Conservation (phyloP, 64 coral and sea anemone species). For the Exaiptasia diaphana region DNA sequence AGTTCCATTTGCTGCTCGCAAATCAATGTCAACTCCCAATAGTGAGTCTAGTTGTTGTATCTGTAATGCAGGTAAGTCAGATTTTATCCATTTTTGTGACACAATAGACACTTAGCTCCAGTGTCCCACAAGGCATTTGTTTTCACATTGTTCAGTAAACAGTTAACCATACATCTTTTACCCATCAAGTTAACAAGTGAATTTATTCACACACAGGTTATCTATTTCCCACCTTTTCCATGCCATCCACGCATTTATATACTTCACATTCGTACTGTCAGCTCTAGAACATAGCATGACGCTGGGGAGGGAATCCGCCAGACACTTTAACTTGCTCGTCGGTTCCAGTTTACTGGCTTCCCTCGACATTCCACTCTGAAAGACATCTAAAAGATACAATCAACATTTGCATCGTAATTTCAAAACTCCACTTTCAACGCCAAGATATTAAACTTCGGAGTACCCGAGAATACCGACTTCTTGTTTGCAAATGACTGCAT, state of each 20-base stretch:
- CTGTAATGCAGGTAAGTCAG: not conserved
- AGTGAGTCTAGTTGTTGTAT: not conserved
- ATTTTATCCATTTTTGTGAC: too few species aligned
- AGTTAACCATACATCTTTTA: not conserved
- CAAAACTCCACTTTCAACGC: not conserved
- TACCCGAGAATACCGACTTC: not conserved
- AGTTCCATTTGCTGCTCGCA: slow-evolving; percentile 50
- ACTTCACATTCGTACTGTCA: too few species aligned
- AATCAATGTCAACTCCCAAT: not conserved
- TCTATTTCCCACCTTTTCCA: not conserved
- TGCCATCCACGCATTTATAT: too few species aligned
- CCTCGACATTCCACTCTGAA: too few species aligned
- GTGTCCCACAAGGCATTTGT: slow-evolving; percentile 17
- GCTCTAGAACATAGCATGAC: too few species aligned
- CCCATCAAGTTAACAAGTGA: not conserved
- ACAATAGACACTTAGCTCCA: too few species aligned
- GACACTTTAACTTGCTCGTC: too few species aligned
- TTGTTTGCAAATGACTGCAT: not conserved
- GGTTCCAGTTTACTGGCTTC: too few species aligned
- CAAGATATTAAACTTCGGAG: not conserved
- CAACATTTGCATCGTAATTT: too few species aligned
- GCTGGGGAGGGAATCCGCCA: too few species aligned
- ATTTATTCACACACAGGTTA: not conserved
- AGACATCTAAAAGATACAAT: too few species aligned
- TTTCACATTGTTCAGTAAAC: not conserved